phyloP scores from a whole-genome alignment of 2,888 invertebrate genomes.

The Dorcus parallelipipedus region DNA sequence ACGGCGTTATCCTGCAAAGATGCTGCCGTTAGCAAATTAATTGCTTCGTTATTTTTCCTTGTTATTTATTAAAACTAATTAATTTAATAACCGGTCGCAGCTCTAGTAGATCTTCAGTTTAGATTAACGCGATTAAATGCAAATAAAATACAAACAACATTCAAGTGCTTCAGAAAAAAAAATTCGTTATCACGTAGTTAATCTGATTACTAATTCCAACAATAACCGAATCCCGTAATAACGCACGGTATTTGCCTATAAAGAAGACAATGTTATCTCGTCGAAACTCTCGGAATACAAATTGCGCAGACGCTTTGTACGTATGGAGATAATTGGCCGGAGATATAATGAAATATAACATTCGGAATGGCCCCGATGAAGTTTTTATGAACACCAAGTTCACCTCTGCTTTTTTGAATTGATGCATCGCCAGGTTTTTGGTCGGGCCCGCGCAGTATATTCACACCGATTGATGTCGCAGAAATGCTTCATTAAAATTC shows the following conservation, averaged over 20 bases:
- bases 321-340: conserved; percentile 27
- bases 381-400: conserved; percentile 21
- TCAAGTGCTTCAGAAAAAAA: no score
- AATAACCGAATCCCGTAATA: conserved; percentile 7
- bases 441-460: not conserved
- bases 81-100: no score
- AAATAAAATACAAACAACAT: no score
- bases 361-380: conserved; percentile 29
- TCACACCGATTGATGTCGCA: not conserved
- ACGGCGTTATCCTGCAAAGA: no score
- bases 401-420: no score
- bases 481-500: not conserved
- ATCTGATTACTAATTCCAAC: not conserved
- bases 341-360: conserved; percentile 30
- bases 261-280: conserved; percentile 35
- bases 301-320: conserved; percentile 31
- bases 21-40: no score
- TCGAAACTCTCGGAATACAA: conserved; percentile 24
- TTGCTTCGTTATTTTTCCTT: no score
- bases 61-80: no score
- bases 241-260: conserved; percentile 20
- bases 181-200: no score
- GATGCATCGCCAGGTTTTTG: not conserved
- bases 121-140: no score
- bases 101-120: no score